A percentile compares a stretch with the other conserved stretches of the same genome.
These are phyloP conservation scores for Etheostoma cragini DNA, from an alignment of 2,113 vertebrate species.

Conservation along the genomic window DNA sequence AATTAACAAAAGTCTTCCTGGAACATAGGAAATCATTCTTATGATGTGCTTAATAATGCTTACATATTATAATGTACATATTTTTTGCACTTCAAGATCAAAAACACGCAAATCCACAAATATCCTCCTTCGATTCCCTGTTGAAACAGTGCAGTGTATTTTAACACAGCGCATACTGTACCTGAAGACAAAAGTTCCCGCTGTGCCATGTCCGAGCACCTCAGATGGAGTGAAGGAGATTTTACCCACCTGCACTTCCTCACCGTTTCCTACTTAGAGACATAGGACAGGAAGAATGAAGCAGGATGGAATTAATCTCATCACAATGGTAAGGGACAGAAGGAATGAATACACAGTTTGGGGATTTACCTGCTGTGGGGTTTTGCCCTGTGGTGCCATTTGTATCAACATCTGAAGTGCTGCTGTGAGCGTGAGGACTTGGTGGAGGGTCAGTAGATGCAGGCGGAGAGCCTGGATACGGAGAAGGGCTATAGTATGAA, in stretches of 20 bases:
- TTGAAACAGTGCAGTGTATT: too few species aligned
- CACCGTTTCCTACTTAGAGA: constrained; percentile 61
- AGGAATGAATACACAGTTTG: not conserved
- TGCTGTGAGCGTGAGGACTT: constrained; percentile 12
- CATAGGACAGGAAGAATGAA: not conserved
- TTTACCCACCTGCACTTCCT: constrained; percentile 90
- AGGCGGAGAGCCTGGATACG: constrained; percentile 51
- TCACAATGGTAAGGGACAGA: too few species aligned
- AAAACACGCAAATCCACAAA: not conserved
- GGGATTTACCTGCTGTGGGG: constrained; percentile 45
- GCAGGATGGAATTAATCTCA: not conserved
- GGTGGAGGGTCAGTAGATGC: constrained; percentile 32
- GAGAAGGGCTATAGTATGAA: not conserved
- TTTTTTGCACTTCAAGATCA: not conserved
- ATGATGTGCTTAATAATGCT: not conserved
- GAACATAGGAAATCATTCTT: not conserved
- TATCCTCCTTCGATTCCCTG: not conserved
- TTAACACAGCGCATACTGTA: constrained; percentile 52
- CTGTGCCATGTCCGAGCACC: constrained; percentile 91
- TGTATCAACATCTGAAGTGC: constrained; percentile 31
- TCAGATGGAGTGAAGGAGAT: constrained; percentile 91
- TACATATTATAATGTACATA: not conserved
- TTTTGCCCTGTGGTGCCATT: constrained; percentile 24
- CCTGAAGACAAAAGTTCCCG: constrained; percentile 96
- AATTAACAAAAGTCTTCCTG: not conserved